phyloP scores from a whole-genome alignment of 1,140 invertebrate species.

The Battus philenor region DNA sequence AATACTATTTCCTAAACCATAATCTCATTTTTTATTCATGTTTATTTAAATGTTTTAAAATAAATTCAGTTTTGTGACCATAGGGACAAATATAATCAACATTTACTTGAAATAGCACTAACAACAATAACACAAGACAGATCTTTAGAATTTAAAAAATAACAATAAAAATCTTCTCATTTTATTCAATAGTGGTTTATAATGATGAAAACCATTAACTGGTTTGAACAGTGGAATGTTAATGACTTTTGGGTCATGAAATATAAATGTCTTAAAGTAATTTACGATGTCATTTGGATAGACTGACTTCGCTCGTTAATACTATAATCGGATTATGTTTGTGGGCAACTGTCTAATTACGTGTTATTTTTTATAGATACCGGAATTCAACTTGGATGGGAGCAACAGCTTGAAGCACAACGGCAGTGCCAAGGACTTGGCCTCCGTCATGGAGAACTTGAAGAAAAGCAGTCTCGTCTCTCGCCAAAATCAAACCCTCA shows the following conservation, averaged over 20 bases:
- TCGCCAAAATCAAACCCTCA: constrained; percentile 60
- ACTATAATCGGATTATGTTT: constrained; percentile 9
- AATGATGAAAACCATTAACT: constrained; percentile 1
- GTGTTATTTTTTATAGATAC: constrained; percentile 44
- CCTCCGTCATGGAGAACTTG: constrained; percentile 71
- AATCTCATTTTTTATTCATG: no score
- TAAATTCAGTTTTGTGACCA: no score
- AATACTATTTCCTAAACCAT: no score
- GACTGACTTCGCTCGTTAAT: no score
- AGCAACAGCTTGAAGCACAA: constrained; percentile 63
- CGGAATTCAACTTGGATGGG: constrained; percentile 65
- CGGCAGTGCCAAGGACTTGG: constrained; percentile 68
- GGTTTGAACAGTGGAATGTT: constrained; percentile 10
- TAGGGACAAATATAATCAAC: no score
- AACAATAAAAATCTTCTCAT: constrained; percentile 6
- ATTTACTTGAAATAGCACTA: no score
- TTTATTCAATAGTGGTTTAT: neutral
- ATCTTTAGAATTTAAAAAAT: no score
- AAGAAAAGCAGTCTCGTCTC: constrained; percentile 64
- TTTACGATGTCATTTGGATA: constrained; percentile 6
- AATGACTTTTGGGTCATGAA: constrained; percentile 4
- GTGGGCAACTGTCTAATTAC: neutral
- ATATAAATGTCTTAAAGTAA: constrained; percentile 1
- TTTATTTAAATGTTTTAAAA: no score
- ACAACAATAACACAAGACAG: no score